Conservation (phyloP, 2,113 vertebrate genomes). For the Ahaetulla prasina region DNA sequence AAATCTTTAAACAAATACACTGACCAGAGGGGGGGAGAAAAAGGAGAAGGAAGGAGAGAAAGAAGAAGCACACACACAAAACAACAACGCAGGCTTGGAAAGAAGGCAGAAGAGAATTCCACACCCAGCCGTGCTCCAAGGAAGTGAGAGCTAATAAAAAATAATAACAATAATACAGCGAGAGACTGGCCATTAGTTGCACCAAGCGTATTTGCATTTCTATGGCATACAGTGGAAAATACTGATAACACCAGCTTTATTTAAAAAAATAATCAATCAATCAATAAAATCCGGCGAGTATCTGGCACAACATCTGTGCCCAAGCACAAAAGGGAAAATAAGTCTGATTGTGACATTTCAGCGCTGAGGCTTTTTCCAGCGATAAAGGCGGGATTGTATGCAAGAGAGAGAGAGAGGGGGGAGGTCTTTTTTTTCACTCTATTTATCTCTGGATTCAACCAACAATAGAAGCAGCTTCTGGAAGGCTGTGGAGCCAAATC, state of each 20-base stretch:
- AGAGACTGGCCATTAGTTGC: constrained; percentile 2
- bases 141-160: constrained; percentile 32
- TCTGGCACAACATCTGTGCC: constrained; percentile 57
- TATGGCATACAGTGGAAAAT: constrained; percentile 55
- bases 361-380: neutral
- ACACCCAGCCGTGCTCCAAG: neutral
- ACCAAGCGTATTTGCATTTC: constrained; percentile 65
- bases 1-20: constrained; percentile 8
- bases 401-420: neutral
- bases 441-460: neutral
- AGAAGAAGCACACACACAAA: too few species aligned
- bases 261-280: constrained; percentile 12
- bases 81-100: neutral
- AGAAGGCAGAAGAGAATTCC: rapidly evolving
- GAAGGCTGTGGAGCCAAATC: neutral
- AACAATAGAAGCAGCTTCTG: constrained; percentile 3
- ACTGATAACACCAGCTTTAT: constrained; percentile 57
- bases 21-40: neutral
- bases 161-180: neutral
- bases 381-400: constrained; percentile 15
- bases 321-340: constrained; percentile 45
- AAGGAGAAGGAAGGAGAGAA: neutral
- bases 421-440: neutral
- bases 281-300: constrained; percentile 47
- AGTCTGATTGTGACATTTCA: constrained; percentile 24